Percentiles rank a stretch among this genome's conserved stretches.
phyloP scores from a whole-genome alignment of 1,140 invertebrate genomes.

The Thaumatotibia leucotreta region DNA sequence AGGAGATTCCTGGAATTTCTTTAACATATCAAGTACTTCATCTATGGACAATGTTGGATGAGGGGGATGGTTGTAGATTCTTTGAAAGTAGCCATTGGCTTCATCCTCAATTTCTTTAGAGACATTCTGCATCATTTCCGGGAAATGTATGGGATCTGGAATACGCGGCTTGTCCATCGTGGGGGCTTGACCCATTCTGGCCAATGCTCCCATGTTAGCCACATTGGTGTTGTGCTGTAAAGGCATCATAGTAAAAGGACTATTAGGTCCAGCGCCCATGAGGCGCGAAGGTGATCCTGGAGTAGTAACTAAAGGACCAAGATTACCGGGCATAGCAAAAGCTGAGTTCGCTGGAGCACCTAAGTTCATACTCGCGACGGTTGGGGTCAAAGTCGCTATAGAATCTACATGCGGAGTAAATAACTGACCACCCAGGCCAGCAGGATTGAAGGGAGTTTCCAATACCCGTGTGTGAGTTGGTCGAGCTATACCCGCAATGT shows the following conservation, averaged over 20 bases:
- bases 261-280: slow-evolving; percentile 81
- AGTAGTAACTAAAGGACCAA: slow-evolving; percentile 84
- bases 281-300: slow-evolving; percentile 91
- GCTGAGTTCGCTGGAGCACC: slow-evolving; percentile 82
- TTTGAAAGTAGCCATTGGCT: slow-evolving; percentile 98
- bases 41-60: slow-evolving; percentile 94
- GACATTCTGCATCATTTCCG: slow-evolving; percentile 85
- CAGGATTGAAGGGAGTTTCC: slow-evolving; percentile 78
- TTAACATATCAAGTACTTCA: slow-evolving; percentile 95
- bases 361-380: slow-evolving; percentile 82
- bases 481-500: slow-evolving; percentile 81
- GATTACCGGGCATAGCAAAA: slow-evolving; percentile 83
- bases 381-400: slow-evolving; percentile 83
- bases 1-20: slow-evolving; percentile 95
- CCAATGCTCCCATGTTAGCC: slow-evolving; percentile 79
- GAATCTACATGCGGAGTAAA: slow-evolving; percentile 86
- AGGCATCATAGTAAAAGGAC: slow-evolving; percentile 84
- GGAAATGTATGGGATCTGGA: slow-evolving; percentile 78
- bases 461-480: slow-evolving; percentile 78
- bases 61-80: slow-evolving; percentile 98
- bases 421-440: slow-evolving; percentile 72
- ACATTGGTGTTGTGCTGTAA: slow-evolving; percentile 81
- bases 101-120: slow-evolving; percentile 98
- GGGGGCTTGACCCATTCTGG: slow-evolving; percentile 77
- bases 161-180: slow-evolving; percentile 80